A percentile compares a stretch with the other conserved stretches of the same genome.
Evolutionary conservation across 2,113 vertebrate species (phyloP).

Genomic region (Myrmophylax atrothorax): DNA sequence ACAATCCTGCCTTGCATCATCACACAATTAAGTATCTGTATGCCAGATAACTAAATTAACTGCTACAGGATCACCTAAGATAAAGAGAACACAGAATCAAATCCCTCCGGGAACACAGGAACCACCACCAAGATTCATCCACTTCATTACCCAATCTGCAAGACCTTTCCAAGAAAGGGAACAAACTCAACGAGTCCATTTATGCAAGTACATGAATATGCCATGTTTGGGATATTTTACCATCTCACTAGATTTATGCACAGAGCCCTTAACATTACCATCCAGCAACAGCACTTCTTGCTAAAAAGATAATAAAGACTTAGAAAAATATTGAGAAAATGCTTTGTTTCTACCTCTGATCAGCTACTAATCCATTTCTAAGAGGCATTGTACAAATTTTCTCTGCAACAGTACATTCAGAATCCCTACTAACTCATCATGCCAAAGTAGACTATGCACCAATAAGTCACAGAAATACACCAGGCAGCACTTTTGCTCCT

Average conservation of each 20-base stretch:
- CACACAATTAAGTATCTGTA: background rate
- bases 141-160: background rate
- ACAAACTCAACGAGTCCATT: background rate
- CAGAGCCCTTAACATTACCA: background rate
- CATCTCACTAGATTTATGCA: background rate
- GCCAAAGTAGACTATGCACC: accelerated
- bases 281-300: background rate
- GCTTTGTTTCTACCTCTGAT: background rate
- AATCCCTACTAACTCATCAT: background rate
- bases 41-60: background rate
- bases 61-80: background rate
- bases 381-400: background rate
- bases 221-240: background rate
- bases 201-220: background rate
- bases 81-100: background rate
- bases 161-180: background rate
- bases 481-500: background rate
- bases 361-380: background rate
- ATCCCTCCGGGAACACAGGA: background rate
- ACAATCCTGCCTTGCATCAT: background rate
- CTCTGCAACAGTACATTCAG: background rate
- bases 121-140: background rate
- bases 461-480: accelerated
- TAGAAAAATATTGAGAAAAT: background rate
- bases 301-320: background rate